phyloP scores from a whole-genome alignment of 2,113 vertebrate species.

The Pandion haliaetus region DNA sequence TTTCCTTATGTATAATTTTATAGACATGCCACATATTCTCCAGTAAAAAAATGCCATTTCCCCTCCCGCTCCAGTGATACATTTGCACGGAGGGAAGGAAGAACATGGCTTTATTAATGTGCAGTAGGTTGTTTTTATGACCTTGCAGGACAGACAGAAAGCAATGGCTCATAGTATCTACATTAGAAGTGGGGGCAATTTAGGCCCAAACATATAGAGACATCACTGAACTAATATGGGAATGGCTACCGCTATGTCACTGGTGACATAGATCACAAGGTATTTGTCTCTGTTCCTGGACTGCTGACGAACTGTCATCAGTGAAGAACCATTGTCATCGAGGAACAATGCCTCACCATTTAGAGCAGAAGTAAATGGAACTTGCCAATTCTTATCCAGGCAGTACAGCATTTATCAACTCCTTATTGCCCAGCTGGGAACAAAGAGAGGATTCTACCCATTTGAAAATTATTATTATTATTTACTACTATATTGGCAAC shows the following conservation, averaged over 20 bases:
- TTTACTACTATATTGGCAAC: constrained; percentile 50
- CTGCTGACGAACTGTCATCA: background rate
- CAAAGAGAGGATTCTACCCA: constrained; percentile 25
- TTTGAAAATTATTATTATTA: constrained; percentile 64
- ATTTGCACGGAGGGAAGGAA: background rate
- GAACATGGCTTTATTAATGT: background rate
- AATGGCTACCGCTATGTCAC: background rate
- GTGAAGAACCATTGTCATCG: constrained; percentile 10
- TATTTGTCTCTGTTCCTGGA: background rate
- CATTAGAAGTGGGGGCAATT: background rate
- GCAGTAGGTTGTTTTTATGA: background rate
- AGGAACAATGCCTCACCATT: constrained; percentile 52
- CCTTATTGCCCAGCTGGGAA: constrained; percentile 44
- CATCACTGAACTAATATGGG: background rate
- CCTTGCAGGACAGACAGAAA: background rate
- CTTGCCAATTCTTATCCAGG: constrained; percentile 31
- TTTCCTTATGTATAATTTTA: background rate
- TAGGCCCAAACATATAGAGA: background rate
- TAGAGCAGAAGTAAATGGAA: constrained; percentile 34
- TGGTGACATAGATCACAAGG: background rate
- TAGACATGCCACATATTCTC: background rate
- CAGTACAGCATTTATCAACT: constrained; percentile 39
- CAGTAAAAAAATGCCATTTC: background rate
- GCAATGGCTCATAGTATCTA: background rate
- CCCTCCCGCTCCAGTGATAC: background rate